phyloP scores from a whole-genome alignment of 2,797 vertebrate species.

The Coracias cyanogaster region DNA sequence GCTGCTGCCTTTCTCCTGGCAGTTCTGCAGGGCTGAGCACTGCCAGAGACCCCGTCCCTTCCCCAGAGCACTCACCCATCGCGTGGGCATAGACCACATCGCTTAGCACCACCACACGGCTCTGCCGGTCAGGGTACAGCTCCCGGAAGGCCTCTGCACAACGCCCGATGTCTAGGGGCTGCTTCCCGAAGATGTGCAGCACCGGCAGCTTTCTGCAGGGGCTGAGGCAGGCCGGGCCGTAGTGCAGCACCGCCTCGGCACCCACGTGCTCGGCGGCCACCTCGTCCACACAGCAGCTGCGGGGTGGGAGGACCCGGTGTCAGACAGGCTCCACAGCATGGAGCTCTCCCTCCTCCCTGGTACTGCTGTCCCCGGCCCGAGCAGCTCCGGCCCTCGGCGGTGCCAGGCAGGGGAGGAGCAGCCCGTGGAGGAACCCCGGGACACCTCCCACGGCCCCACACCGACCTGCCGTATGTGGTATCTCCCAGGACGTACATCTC shows the following conservation, averaged over 20 bases:
- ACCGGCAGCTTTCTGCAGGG: conserved; percentile 86
- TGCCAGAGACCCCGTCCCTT: not conserved
- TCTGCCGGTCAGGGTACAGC: conserved; percentile 81
- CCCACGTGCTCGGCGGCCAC: conserved; percentile 90
- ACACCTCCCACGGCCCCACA: not conserved
- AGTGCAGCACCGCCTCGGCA: conserved; percentile 89
- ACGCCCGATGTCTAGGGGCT: conserved; percentile 76
- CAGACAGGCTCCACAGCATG: not conserved
- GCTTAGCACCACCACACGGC: conserved; percentile 83
- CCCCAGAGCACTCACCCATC: conserved; percentile 68
- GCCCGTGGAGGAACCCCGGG: not conserved
- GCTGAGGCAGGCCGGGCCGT: conserved; percentile 92
- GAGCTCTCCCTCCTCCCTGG: conserved; percentile 17
- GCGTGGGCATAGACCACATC: conserved; percentile 87
- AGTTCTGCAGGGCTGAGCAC: not conserved
- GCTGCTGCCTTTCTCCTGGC: not conserved
- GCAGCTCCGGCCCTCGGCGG: not conserved
- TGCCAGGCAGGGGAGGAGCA: not conserved
- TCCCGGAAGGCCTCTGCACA: conserved; percentile 84
- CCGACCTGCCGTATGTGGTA: conserved; percentile 94
- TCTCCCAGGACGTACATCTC: conserved; percentile 90
- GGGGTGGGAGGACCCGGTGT: not conserved
- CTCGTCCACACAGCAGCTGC: conserved; percentile 96
- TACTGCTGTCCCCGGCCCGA: not conserved
- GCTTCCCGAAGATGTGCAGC: conserved; percentile 86